Percentiles rank a stretch among this genome's conserved stretches.
Conservation (phyloP, 2,113 vertebrate species). For the Pedetes capensis region DNA sequence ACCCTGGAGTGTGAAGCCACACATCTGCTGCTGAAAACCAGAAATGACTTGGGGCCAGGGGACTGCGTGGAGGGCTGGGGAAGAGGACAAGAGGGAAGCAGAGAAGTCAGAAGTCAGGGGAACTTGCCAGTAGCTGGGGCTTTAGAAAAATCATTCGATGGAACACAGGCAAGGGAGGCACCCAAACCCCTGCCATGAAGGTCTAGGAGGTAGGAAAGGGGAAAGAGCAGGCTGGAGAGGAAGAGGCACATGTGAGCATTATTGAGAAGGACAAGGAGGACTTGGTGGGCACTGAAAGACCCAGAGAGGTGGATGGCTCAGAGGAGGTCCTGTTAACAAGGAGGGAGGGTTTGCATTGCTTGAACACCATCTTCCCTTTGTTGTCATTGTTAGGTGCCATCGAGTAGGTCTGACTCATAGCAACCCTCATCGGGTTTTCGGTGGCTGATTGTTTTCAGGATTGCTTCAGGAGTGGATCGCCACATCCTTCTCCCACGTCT, state of each 20-base stretch:
- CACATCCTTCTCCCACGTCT: too few relatives aligned
- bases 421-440: too few relatives aligned
- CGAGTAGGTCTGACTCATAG: too few relatives aligned
- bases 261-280: background rate
- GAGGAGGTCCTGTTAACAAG: background rate
- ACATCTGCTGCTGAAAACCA: background rate
- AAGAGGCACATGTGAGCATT: background rate
- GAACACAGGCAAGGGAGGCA: background rate
- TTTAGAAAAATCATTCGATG: background rate
- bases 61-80: background rate
- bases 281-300: background rate
- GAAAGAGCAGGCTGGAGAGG: too few relatives aligned
- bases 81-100: background rate
- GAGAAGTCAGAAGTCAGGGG: background rate
- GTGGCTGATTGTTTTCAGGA: too few relatives aligned
- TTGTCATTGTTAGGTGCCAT: too few relatives aligned
- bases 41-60: background rate
- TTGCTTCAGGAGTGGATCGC: too few relatives aligned
- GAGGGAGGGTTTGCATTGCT: background rate
- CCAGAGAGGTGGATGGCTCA: background rate
- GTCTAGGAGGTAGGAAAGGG: background rate
- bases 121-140: background rate
- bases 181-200: background rate
- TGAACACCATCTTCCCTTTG: background rate
- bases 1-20: background rate